Evolutionary conservation across 1,140 invertebrate genomes (phyloP).

Genomic region (Drosophila nigrodunni): DNA sequence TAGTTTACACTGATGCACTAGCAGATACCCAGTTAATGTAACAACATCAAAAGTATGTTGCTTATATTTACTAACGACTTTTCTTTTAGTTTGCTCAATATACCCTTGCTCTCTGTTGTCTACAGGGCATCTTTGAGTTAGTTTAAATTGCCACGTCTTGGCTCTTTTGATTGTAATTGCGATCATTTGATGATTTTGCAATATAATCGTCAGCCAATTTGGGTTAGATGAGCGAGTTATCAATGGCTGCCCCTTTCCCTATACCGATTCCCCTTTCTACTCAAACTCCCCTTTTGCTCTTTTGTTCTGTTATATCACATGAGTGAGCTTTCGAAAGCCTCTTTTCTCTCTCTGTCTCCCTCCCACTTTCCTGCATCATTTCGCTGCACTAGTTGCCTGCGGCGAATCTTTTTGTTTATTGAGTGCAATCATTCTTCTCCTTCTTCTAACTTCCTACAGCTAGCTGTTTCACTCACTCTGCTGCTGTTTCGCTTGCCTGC

Average conservation of each 20-base stretch:
- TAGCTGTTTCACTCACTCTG: too few species aligned
- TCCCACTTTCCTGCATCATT: neutral
- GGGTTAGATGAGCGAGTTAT: constrained; percentile 43
- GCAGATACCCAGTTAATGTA: constrained; percentile 3
- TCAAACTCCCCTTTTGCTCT: neutral
- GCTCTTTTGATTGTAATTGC: constrained; percentile 42
- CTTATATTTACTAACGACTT: neutral
- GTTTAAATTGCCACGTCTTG: neutral
- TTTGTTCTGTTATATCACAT: neutral
- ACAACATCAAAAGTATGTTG: neutral
- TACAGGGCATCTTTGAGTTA: constrained; percentile 16
- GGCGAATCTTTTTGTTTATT: neutral
- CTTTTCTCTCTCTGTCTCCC: neutral
- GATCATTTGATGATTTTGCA: constrained; percentile 46
- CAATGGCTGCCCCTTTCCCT: constrained; percentile 11
- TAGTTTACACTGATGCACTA: neutral
- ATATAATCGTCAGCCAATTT: constrained; percentile 46
- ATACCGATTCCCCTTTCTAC: neutral
- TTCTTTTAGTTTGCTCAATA: neutral
- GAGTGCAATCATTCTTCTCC: too few species aligned
- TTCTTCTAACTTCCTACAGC: neutral
- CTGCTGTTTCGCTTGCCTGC: neutral
- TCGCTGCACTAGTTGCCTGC: constrained; percentile 6
- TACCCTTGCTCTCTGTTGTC: neutral
- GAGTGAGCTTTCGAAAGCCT: too few species aligned